phyloP scores from a whole-genome alignment of 2,113 vertebrate genomes.

The Spermophilus dauricus region DNA sequence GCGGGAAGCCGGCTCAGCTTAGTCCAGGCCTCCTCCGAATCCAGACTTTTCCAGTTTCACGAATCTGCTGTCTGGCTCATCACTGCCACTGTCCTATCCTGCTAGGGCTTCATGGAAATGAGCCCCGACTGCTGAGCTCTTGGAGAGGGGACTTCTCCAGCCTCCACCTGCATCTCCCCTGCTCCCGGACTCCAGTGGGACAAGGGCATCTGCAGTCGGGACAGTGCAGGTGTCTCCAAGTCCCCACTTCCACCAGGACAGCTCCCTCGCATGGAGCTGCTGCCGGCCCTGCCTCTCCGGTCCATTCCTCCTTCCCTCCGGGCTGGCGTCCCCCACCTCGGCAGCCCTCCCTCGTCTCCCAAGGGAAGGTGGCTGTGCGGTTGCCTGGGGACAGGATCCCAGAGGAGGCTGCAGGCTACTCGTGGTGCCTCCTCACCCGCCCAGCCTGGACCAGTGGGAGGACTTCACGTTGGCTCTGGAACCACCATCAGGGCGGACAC shows the following conservation, averaged over 20 bases:
- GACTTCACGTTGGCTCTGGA: too few relatives aligned
- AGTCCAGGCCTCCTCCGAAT: neutral
- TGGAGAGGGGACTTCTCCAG: neutral
- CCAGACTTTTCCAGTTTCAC: fast-evolving
- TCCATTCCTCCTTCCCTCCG: neutral
- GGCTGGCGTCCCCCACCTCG: neutral
- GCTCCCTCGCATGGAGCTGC: neutral
- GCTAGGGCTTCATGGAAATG: neutral
- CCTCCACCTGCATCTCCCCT: too few relatives aligned
- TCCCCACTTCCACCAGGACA: neutral
- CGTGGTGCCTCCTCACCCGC: too few relatives aligned
- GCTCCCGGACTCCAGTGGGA: too few relatives aligned
- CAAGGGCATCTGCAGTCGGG: too few relatives aligned
- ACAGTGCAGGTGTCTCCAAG: too few relatives aligned
- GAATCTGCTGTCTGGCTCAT: neutral
- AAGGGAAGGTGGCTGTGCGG: neutral
- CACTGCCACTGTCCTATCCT: fast-evolving
- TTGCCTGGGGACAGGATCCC: neutral
- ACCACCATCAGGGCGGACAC: neutral
- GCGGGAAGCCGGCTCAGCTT: fast-evolving
- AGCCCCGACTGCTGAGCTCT: fast-evolving
- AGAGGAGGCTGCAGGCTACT: neutral
- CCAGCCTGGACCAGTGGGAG: too few relatives aligned
- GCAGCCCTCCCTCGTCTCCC: neutral
- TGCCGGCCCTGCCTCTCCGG: neutral